A percentile compares a stretch with the other conserved stretches of the same genome.
These are phyloP conservation scores for Geophilus truncorum DNA, from an alignment of 2,888 invertebrate species.

Conservation along the genomic window DNA sequence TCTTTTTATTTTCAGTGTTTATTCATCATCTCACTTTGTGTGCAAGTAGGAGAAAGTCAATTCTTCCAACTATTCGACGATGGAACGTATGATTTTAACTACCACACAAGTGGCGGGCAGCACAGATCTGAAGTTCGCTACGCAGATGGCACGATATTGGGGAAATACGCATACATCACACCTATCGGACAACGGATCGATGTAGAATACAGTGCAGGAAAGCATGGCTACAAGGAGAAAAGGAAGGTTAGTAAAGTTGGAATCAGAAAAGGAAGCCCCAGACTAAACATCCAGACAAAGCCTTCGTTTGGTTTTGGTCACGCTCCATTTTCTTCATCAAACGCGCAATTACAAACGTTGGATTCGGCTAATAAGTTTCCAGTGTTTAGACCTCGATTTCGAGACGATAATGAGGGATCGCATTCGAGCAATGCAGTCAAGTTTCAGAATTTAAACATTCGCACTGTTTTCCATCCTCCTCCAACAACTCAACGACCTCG, in stretches of 20 bases:
- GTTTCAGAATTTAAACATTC: not conserved
- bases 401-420: not conserved
- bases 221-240: constrained; percentile 56
- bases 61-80: constrained; percentile 5
- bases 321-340: not conserved
- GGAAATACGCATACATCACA: constrained; percentile 64
- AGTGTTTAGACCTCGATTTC: not conserved
- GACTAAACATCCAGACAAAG: not conserved
- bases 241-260: not conserved
- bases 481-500: not conserved
- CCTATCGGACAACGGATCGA: constrained; percentile 64
- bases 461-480: not conserved
- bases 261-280: not conserved
- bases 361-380: not conserved
- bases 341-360: not conserved
- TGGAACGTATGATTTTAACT: constrained; percentile 31
- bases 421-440: not conserved
- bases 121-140: constrained; percentile 36
- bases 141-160: constrained; percentile 59
- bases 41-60: not conserved
- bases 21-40: not conserved
- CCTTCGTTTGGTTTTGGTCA: not conserved
- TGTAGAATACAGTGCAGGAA: constrained; percentile 66
- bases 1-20: not conserved
- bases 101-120: not conserved